phyloP scores from a whole-genome alignment of 2,113 vertebrate species.

The Rousettus leschenaultii region DNA sequence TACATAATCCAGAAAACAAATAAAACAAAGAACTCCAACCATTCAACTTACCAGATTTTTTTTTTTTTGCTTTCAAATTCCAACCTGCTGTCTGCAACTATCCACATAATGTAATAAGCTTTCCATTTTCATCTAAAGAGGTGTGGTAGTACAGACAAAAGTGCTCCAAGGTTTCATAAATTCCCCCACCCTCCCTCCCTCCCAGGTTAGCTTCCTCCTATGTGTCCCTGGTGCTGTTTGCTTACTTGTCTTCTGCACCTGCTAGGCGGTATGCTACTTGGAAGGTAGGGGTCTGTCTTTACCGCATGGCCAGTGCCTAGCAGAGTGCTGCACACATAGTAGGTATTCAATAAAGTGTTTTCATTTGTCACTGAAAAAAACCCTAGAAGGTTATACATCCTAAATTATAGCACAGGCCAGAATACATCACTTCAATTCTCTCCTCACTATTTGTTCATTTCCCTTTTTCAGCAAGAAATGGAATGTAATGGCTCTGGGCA shows the following conservation, averaged over 20 bases:
- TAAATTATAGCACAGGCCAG: neutral
- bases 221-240: neutral
- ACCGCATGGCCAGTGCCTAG: neutral
- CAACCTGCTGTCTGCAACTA: neutral
- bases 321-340: neutral
- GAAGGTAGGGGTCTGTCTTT: neutral
- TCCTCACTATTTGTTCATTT: conserved; percentile 29
- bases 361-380: conserved; percentile 25
- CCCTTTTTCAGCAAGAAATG: conserved; percentile 32
- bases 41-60: neutral
- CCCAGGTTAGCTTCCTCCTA: neutral
- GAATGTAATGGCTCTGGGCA: conserved; percentile 30
- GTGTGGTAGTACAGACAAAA: neutral
- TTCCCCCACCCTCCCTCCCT: too few relatives aligned
- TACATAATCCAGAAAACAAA: neutral
- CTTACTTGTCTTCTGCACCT: neutral
- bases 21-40: neutral
- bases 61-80: neutral
- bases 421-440: conserved; percentile 14
- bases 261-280: neutral
- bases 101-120: neutral
- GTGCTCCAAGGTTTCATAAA: neutral
- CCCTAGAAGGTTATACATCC: neutral
- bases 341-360: neutral
- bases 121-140: neutral